These are phyloP conservation scores for Minunthozetes semirufus DNA, from an alignment of 2,888 invertebrate genomes.

Conservation along the genomic window DNA sequence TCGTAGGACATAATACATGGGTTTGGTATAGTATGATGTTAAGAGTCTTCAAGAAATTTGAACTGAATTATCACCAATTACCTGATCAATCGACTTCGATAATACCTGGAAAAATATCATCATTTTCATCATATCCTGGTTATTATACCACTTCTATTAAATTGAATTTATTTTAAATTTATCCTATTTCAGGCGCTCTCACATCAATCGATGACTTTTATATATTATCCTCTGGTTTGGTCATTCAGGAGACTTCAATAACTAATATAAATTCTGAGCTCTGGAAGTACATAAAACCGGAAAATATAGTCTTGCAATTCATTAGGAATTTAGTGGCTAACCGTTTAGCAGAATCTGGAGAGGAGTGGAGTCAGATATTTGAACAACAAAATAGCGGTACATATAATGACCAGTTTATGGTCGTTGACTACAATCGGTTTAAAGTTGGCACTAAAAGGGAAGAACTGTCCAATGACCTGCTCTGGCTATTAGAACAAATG, in stretches of 20 bases:
- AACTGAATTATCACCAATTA: conserved; percentile 56
- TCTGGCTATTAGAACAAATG: conserved; percentile 70
- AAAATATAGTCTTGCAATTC: conserved; percentile 62
- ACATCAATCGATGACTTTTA: conserved; percentile 52
- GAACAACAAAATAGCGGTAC: conserved; percentile 67
- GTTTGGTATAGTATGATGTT: conserved; percentile 74
- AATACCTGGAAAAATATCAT: conserved; percentile 62
- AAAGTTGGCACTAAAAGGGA: conserved; percentile 49
- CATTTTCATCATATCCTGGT: conserved; percentile 78
- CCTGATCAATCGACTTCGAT: conserved; percentile 45
- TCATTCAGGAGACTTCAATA: conserved; percentile 68
- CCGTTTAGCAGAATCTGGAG: conserved; percentile 64
- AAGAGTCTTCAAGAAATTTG: conserved; percentile 73
- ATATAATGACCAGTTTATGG: conserved; percentile 78
- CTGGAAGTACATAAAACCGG: conserved; percentile 62
- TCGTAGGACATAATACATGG: conserved; percentile 72
- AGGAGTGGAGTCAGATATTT: conserved; percentile 66
- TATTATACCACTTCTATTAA: conserved; percentile 42
- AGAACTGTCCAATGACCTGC: conserved; percentile 49
- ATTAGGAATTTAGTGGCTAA: conserved; percentile 75
- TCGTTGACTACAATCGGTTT: conserved; percentile 65
- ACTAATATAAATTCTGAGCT: conserved; percentile 64
- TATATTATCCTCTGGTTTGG: conserved; percentile 48
- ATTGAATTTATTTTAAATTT: not conserved
- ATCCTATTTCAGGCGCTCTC: conserved; percentile 10